phyloP scores from a whole-genome alignment of 2,888 invertebrate genomes.

The Lepas anatifera region DNA sequence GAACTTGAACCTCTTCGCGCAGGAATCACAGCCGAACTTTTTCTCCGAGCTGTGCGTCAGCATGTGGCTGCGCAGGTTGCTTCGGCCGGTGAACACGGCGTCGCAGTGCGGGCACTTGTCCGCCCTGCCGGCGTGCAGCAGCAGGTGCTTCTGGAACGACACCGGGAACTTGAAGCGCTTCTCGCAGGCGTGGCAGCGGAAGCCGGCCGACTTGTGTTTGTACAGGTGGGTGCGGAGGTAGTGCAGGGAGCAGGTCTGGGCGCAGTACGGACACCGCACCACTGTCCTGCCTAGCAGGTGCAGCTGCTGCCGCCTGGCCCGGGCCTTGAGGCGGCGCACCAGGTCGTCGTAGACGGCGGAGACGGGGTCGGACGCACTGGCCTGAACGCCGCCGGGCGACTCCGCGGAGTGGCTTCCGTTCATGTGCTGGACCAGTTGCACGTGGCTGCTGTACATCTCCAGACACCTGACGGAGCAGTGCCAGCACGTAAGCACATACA shows the following conservation, averaged over 20 bases:
- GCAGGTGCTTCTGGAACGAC: conserved; percentile 41
- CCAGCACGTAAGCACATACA: too few relatives aligned
- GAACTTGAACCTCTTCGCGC: conserved; percentile 45
- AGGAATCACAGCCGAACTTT: conserved; percentile 44
- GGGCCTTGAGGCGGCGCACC: not conserved
- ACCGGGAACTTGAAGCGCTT: conserved; percentile 41
- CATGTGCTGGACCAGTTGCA: not conserved
- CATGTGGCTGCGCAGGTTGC: conserved; percentile 43
- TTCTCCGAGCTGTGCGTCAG: conserved; percentile 39
- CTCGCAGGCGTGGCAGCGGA: conserved; percentile 40
- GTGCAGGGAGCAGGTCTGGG: not conserved
- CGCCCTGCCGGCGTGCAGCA: conserved; percentile 43
- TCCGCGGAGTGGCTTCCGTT: not conserved
- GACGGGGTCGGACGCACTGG: not conserved
- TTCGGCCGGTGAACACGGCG: conserved; percentile 47
- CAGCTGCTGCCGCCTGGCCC: conserved; percentile 22
- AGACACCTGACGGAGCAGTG: not conserved
- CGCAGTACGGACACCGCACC: conserved; percentile 26
- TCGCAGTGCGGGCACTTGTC: conserved; percentile 40
- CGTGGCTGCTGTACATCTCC: not conserved
- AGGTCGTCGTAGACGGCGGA: not conserved
- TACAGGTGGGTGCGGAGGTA: conserved; percentile 28
- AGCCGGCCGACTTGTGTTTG: conserved; percentile 39
- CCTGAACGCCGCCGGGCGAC: not conserved
- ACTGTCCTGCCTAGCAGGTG: conserved; percentile 30